A percentile compares a stretch with the other conserved stretches of the same genome.
Conservation (phyloP, 2,797 vertebrate genomes). For the Neomorphus geoffroyi region DNA sequence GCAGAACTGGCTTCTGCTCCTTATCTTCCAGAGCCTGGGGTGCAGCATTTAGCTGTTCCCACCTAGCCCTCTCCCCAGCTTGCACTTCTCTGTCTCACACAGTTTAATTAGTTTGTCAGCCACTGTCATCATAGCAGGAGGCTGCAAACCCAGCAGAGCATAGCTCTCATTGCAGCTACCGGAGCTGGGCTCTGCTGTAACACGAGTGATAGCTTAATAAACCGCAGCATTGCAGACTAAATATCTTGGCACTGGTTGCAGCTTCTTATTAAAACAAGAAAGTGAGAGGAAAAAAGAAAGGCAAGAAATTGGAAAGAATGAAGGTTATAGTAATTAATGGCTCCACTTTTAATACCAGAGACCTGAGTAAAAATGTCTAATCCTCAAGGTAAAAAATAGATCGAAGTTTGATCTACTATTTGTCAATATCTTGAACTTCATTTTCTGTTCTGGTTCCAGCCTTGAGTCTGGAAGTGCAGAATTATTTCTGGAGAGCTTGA, state of each 20-base stretch:
- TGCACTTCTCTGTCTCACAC: neutral
- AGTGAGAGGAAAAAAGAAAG: neutral
- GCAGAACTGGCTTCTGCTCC: neutral
- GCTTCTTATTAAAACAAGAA: neutral
- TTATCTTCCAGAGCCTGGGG: neutral
- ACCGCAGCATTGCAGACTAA: slow-evolving; percentile 28
- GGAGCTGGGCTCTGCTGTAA: slow-evolving; percentile 9
- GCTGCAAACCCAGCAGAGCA: slow-evolving; percentile 13
- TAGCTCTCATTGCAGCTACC: slow-evolving; percentile 19
- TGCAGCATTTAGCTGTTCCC: neutral
- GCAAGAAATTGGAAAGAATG: neutral
- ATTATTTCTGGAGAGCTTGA: slow-evolving; percentile 6
- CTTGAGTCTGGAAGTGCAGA: neutral
- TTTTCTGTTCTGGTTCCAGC: slow-evolving; percentile 4
- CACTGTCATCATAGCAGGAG: neutral
- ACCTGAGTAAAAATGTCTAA: neutral
- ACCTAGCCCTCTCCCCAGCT: neutral
- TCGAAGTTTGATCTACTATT: neutral
- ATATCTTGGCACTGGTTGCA: neutral
- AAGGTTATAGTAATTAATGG: neutral
- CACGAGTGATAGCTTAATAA: slow-evolving; percentile 43
- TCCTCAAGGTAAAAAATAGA: neutral
- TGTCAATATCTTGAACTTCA: neutral
- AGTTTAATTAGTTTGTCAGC: slow-evolving; percentile 54
- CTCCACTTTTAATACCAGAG: neutral